These are phyloP conservation scores for Girardia tigrina DNA, from an alignment of 2,888 invertebrate species.

Conservation along the genomic window DNA sequence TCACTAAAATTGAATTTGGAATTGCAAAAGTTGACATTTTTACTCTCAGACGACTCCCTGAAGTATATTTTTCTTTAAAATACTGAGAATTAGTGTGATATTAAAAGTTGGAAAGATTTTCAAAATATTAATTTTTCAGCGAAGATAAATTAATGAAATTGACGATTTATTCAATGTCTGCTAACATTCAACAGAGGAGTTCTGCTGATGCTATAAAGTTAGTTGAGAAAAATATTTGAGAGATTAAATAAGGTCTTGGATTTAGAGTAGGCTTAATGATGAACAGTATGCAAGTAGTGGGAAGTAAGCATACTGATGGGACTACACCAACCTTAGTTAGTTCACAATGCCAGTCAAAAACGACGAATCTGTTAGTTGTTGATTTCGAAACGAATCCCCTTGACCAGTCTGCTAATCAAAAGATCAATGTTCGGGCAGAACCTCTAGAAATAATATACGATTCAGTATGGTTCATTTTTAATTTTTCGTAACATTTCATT, in stretches of 20 bases:
- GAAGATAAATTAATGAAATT: not conserved
- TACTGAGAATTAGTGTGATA: too few species aligned
- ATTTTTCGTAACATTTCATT: too few species aligned
- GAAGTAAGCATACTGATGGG: not conserved
- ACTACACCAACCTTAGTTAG: not conserved
- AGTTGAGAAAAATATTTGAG: slow-evolving; percentile 29
- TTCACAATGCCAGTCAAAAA: not conserved
- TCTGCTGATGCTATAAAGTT: not conserved
- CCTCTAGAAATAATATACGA: slow-evolving; percentile 79
- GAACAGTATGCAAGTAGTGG: not conserved
- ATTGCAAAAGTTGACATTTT: slow-evolving; percentile 61
- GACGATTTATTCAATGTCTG: not conserved
- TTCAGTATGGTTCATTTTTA: slow-evolving; percentile 55
- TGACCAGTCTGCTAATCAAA: slow-evolving; percentile 66
- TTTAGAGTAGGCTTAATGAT: not conserved
- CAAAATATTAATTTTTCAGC: too few species aligned
- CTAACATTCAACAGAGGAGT: not conserved
- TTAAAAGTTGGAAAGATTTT: too few species aligned
- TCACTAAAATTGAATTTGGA: slow-evolving; percentile 66
- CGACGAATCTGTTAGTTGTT: slow-evolving; percentile 59
- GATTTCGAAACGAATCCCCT: slow-evolving; percentile 79
- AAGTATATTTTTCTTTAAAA: too few species aligned
- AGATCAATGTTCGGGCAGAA: slow-evolving; percentile 61
- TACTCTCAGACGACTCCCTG: slow-evolving; percentile 56
- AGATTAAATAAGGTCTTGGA: not conserved